phyloP scores from a whole-genome alignment of 1,140 invertebrate species.

The Cherax quadricarinatus region DNA sequence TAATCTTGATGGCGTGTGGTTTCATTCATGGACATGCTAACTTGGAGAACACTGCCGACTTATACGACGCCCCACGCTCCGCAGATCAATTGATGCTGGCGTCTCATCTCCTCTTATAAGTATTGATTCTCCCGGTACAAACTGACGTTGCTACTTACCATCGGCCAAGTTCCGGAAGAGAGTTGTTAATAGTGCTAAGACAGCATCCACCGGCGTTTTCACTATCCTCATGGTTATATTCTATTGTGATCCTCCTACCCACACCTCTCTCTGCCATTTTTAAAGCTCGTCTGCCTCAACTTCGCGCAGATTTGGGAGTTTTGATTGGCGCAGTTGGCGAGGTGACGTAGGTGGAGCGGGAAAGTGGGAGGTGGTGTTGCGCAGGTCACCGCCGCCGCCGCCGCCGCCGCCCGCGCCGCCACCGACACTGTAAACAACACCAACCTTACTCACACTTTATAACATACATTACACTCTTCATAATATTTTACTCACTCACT shows the following conservation, averaged over 20 bases:
- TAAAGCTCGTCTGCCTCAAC: constrained; percentile 71
- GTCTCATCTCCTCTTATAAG: constrained; percentile 40
- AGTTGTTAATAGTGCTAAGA: constrained; percentile 73
- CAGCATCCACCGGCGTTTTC: constrained; percentile 71
- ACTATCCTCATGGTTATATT: constrained; percentile 73
- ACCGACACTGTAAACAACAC: too few species aligned
- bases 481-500: background rate
- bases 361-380: constrained; percentile 30
- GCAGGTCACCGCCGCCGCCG: background rate
- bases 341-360: constrained; percentile 46
- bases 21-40: constrained; percentile 6
- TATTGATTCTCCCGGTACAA: constrained; percentile 57
- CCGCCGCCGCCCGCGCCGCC: background rate
- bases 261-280: constrained; percentile 74
- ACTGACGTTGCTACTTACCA: constrained; percentile 68
- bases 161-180: constrained; percentile 73
- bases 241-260: constrained; percentile 70
- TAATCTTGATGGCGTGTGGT: background rate
- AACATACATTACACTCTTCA: background rate
- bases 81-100: constrained; percentile 68
- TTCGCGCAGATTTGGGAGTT: constrained; percentile 62
- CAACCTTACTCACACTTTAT: background rate
- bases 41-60: constrained; percentile 23
- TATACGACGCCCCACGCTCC: constrained; percentile 32
- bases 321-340: constrained; percentile 65